Evolutionary conservation across 2,888 invertebrate species (phyloP), one percentile per base, ranked within the genome.

Genomic region (Sinodicranocentrus sp.): DNA sequence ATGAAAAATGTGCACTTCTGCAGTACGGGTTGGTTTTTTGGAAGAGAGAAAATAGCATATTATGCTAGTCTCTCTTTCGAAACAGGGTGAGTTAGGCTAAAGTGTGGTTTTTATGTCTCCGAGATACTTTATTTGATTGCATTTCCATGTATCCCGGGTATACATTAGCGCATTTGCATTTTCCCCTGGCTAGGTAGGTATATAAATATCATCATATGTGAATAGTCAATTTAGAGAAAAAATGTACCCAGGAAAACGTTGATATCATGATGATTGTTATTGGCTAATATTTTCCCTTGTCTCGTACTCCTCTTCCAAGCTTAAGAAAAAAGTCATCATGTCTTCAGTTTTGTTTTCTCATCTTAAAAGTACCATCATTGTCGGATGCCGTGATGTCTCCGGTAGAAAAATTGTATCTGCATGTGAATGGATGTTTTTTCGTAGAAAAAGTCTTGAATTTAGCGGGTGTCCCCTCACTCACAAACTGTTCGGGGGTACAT

Each of bases 261-360:
- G 65, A 76, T 61, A 73, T 44, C 33, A 61, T 67, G 67, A 67
- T 67, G 67, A 76, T 76, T 76, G 57, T 76, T 76, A 76, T 76
- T 76, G 67, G 76, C 54, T 76, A 44, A 76, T 76, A 76, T 76
- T 76, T 76, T 76, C 28, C 63, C 67, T 54, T 65, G 48, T 76
- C 54, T 67, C 67, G 17, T 67, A 39, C n/a, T n/a, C n/a, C 2
- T 48, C 48, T 3, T n/a, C n/a, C 48, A n/a, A 10, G 6, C 48
- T 15, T n/a, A 6, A 48, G 6, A n/a, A 48, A 15, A 48, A 48
- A n/a, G 2, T 48, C n/a, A 48, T n/a, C 48, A 48, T 48, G n/a
- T 48, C 48, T 48, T 5, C n/a, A n/a, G 48, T 48, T 48, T n/a
- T 48, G n/a, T n/a, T n/a, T n/a, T 48, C n/a, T 48, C 15, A 48